Base-by-base conservation (phyloP, 2,113 vertebrate species). In the Marcusenius ussheri region DNA sequence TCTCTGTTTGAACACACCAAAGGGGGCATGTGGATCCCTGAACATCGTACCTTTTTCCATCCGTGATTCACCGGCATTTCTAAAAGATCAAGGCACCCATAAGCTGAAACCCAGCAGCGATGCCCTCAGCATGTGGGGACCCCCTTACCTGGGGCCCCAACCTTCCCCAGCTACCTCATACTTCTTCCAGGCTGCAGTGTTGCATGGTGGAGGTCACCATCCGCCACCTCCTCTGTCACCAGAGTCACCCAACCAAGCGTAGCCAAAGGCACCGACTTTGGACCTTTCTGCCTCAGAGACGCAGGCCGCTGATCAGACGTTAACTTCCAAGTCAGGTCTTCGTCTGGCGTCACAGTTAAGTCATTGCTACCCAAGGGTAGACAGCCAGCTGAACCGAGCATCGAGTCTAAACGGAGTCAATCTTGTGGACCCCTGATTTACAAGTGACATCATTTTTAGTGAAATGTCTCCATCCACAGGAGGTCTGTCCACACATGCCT, bases 311-410 rank as follows among this genome's bases (percentile, higher is more conserved):
- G 80, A 87, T 56, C 46, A 46, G 42, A 19, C 53, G 24, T 83
- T 56, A 5, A 49, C 87, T 56, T 88, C 90, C 47, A 66, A 83
- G 39, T 58, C 66, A 90, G 70, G 49, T 88, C 58, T 90, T 90
- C 5, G 24, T 66, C 39, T 5, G 15, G n/a, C 15, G 15, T 70
- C 21, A 46, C 11, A 5, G 39, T 27, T 21, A 19, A 9, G 31
- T 27, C 35, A 47, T 3, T 17, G 6, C 2, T 58, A 7, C 53
- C 56, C 15, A n/a, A 88, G 45, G 88, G 39, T 8, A 45, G 21
- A 5, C 15, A 21, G 51, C 2, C 21, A 88, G 31, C 51, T 7
- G 27, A 88, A 27, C 24, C 2, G 27, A 47, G 15, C n/a, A 47
- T 24, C 5, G 8, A 51, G 70, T 19, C 17, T 51, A 35, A 51